Evolutionary conservation across 2,888 invertebrate genomes (phyloP), one percentile per base, ranked within the genome.

Genomic region (Calameuta filiformis): DNA sequence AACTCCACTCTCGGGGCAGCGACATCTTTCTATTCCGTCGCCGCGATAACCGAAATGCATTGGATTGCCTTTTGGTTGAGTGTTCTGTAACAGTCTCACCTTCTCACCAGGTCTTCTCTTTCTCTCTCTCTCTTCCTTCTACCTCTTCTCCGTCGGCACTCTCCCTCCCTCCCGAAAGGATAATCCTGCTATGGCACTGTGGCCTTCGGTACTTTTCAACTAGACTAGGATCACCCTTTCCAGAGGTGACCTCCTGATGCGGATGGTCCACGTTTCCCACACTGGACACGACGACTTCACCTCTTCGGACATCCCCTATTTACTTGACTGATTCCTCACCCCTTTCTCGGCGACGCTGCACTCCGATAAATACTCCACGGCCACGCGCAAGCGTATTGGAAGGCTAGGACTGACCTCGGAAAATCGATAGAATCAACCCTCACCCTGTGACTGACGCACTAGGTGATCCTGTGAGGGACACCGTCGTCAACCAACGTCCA

Each of bases 1-100:
- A 94, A 84, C 93, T 93, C 90, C 94, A 94, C 89, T 94, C 93
- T 85, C 94, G 91, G 79, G 94, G 94, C 83, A 94, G 87, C 86
- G 94, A 94, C 94, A 94, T 94, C 80, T 86, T 87, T 73, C 35
- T 71, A 79, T 75, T 80, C 80, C 76, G 82, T 87, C 87, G 84
- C 85, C 85, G 85, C 84, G 85, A 84, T 88, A 87, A 90, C 91
- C 91, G 89, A 89, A 88, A 91, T 91, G 89, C 91, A 91, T 91
- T 91, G 90, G 91, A 90, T 84, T 81, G 82, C 81, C 76, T 82
- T 78, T 75, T 75, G 31, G 23, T 76, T 31, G 40, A 69, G 56
- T 56, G 23, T 56, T 56, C 56, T 56, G 56, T 56, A 23, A 23
- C 56, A 56, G 56, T 23, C 34, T 31, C 33, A 34, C 31, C 34